Conservation (phyloP, 2,797 vertebrate genomes). For the Bovichtus diacanthus region DNA sequence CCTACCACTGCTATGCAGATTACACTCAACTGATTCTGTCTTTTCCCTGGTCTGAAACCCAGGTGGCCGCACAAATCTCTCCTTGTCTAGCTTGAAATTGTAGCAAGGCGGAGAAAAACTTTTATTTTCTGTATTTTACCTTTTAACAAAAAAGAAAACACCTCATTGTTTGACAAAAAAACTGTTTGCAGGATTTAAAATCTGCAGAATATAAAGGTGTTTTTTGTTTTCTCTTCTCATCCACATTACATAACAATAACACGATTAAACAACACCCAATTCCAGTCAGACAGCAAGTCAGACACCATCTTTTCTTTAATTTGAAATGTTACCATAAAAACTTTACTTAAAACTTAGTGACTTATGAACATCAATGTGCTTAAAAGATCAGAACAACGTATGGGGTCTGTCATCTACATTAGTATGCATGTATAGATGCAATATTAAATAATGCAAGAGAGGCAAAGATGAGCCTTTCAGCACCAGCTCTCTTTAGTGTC, state of each 20-base stretch:
- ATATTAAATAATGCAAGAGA: slow-evolving; percentile 22
- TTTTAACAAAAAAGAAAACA: no score
- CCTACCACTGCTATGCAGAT: no score
- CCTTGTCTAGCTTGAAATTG: no score
- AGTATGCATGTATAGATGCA: background rate
- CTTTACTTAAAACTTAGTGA: background rate
- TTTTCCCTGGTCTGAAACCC: no score
- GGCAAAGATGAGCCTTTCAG: slow-evolving; percentile 40
- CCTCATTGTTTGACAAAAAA: background rate
- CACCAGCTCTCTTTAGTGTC: slow-evolving; percentile 41
- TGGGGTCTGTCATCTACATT: background rate
- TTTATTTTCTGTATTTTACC: no score
- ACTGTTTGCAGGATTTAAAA: background rate
- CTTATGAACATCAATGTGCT: background rate
- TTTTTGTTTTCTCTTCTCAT: background rate
- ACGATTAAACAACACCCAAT: background rate
- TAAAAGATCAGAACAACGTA: background rate
- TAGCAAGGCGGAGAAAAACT: no score
- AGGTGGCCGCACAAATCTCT: no score
- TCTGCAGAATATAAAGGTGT: no score
- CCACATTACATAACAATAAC: background rate
- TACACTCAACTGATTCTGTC: no score
- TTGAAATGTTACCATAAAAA: background rate
- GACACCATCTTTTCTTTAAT: background rate
- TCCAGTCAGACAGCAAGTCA: background rate